Evolutionary conservation across 1,140 invertebrate genomes (phyloP), one percentile per base, ranked within the genome.

Genomic region (Atta texana): DNA sequence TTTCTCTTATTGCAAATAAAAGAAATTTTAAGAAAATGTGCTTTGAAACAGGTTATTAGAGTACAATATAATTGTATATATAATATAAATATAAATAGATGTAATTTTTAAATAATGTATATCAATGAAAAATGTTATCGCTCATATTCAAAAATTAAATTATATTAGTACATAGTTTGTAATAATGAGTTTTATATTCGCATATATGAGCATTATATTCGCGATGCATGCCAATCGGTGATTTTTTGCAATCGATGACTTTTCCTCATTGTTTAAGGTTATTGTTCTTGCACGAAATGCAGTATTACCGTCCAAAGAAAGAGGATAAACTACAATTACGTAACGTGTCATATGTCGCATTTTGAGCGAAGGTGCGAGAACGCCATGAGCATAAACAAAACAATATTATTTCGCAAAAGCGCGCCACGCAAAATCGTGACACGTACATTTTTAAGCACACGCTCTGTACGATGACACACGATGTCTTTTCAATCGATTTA

Each of bases 251-350:
- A 51, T 14, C 75, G 44, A 49, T 24, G 39, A 12, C 61, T 78
- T 66, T 78, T 78, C 14, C 61, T 53, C 61, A 51, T 78, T 28
- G n/a, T 12, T n/a, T 66, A 34, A 78, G 61, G 61, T 78, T 78
- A 66, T 66, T 78, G 76, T 66, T 66, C 76, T n/a, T 44, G 49
- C n/a, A 53, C 61, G 61, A 78, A 78, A 78, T 78, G n/a, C 28
- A 53, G 49, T 53, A 53, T 66, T 66, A n/a, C 28, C 10, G 39
- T 77, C 21, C 28, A 12, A 78, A 31, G 61, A 14, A 66, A 78
- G 28, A 66, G n/a, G 28, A 78, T 21, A 44, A 28, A 51, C 28
- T 64, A 28, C 6, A 24, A 53, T 78, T 66, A 66, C 61, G 21
- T 78, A 78, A 78, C 28, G 14, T 18, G 28, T n/a, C 14, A 21